Base-by-base conservation (phyloP, 2,888 invertebrate genomes). In the Pterostichus madidus region DNA sequence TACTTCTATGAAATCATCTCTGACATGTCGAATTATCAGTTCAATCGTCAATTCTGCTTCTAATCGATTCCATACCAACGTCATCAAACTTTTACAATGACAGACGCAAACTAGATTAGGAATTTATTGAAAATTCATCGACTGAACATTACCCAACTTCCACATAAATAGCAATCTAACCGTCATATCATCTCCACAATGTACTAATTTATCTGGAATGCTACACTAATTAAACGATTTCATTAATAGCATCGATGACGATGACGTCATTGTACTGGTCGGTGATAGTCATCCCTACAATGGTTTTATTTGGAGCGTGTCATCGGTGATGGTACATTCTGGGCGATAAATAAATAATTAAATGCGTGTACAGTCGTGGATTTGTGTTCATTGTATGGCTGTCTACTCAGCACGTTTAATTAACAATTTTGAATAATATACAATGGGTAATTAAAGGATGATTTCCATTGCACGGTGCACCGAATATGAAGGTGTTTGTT, bases 371-470 rank as follows among this genome's bases (percentile, higher is more conserved):
- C 7, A 17, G 59, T 59, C 11, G 32, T 11, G 64, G 64, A 64
- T 64, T 64, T 31, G n/a, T 59, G 59, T 11, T 5, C 59, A 10
- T 24, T 59, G 59, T 31, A 64, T 64, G 35, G 64, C 35, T 64
- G 59, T 59, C 59, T 17, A 31, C 17, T 4, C 8, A 11, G 31
- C n/a, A 11, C 0, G 35, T 64, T 64, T 64, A 31, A 64, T 64
- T 35, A 64, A 35, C 64, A 64, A 64, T 64, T 64, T 64, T 64
- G 64, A 64, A 64, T 64, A 64, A 64, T 32, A 64, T 64, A 64
- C 64, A 64, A 35, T 35, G n/a, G 5, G 64, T 64, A 64, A 64
- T 64, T 64, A 13, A 13, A 32, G 31, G 5, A 59, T 39, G 39
- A 8, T 17, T n/a, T 59, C 31, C 17, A 59, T 59, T 59, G 24